A percentile compares a stretch with the other conserved stretches of the same genome.
Conservation (phyloP, 2,113 vertebrate species). For the Pseudonaja textilis region DNA sequence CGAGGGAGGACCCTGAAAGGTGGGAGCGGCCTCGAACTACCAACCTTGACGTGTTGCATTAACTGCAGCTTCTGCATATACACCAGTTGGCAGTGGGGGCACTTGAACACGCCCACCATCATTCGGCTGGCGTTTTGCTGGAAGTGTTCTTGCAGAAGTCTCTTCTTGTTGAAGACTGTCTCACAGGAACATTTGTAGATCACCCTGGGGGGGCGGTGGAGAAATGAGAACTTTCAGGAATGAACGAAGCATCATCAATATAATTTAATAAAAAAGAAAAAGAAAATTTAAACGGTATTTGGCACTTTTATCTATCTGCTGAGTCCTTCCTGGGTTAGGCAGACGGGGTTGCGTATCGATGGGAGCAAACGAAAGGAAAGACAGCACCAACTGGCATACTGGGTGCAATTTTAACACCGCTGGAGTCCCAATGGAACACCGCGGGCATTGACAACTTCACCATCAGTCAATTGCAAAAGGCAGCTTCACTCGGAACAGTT, state of each 20-base stretch:
- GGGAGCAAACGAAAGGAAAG: no score
- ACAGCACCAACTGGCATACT: no score
- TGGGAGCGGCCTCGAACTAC: constrained; percentile 14
- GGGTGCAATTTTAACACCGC: no score
- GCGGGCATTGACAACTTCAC: no score
- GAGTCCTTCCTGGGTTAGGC: no score
- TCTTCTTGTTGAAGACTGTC: constrained; percentile 91
- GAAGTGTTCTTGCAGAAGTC: constrained; percentile 89
- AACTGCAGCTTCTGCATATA: constrained; percentile 90
- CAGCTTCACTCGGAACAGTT: no score
- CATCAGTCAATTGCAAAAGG: no score
- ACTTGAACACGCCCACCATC: constrained; percentile 88
- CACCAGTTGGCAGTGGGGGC: constrained; percentile 88
- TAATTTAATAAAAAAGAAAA: no score
- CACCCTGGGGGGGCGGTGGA: constrained; percentile 71
- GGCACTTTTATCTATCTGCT: no score
- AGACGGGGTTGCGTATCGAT: no score
- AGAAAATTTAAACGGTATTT: no score
- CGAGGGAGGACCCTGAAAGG: background rate
- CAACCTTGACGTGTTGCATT: constrained; percentile 94
- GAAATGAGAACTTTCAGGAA: background rate
- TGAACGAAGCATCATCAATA: background rate
- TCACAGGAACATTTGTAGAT: constrained; percentile 96
- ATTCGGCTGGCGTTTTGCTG: constrained; percentile 83
- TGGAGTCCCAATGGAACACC: no score